A percentile compares a stretch with the other conserved stretches of the same genome.
phyloP scores from a whole-genome alignment of 1,140 invertebrate species.

The Sarcophaga peregrina region DNA sequence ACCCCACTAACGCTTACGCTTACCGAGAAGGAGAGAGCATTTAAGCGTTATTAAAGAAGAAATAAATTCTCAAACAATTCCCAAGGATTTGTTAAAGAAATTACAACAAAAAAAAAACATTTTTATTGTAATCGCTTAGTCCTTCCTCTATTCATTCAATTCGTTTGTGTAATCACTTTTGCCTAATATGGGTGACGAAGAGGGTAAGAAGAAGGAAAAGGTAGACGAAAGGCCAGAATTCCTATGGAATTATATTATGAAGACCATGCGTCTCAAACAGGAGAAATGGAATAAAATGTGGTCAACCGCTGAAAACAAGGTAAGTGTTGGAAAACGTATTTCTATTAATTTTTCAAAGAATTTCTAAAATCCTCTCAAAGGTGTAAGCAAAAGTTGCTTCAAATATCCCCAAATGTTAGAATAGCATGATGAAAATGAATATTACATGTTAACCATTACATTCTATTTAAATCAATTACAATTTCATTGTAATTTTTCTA shows the following conservation, averaged over 20 bases:
- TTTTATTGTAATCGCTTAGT: background rate
- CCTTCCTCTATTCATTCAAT: background rate
- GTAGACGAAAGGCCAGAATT: constrained; percentile 62
- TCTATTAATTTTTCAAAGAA: background rate
- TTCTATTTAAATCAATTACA: too few species aligned
- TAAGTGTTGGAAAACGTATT: constrained; percentile 17
- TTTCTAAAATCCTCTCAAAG: background rate
- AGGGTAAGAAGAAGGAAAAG: constrained; percentile 45
- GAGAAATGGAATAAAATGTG: constrained; percentile 82
- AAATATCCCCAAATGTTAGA: background rate
- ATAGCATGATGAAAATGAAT: too few species aligned
- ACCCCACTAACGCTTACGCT: too few species aligned
- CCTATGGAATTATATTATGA: constrained; percentile 66
- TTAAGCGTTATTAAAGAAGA: background rate
- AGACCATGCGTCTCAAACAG: constrained; percentile 74
- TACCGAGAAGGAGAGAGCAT: background rate
- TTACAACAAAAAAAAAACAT: too few species aligned
- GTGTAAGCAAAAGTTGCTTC: background rate
- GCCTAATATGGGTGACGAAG: constrained; percentile 25
- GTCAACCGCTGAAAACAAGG: constrained; percentile 69
- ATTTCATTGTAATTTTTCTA: too few species aligned
- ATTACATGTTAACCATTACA: too few species aligned
- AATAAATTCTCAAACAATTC: constrained; percentile 6
- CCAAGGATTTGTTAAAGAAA: background rate
- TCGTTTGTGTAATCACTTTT: background rate